Conservation (phyloP, 2,113 vertebrate species). For the Mesocricetus auratus region DNA sequence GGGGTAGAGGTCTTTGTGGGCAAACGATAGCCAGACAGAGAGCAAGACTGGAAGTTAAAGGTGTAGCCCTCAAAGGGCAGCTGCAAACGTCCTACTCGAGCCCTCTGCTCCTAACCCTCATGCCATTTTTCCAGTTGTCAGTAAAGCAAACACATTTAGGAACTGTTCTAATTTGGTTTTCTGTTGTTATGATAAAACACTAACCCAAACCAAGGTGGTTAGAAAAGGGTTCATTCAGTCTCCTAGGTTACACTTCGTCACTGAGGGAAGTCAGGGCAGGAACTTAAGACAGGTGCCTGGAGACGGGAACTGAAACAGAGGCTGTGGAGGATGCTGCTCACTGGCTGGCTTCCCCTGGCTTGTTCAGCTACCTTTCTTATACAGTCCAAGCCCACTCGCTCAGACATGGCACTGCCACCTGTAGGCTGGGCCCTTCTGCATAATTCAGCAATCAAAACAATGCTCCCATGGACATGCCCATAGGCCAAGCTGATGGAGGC, state of each 20-base stretch:
- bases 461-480: neutral
- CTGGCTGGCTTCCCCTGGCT: neutral
- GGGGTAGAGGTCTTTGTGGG: conserved; percentile 52
- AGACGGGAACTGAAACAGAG: neutral
- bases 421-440: no score
- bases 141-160: conserved; percentile 48
- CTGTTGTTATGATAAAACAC: neutral
- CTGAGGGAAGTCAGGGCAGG: neutral
- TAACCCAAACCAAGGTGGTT: neutral
- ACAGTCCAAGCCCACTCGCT: neutral
- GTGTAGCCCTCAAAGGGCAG: conserved; percentile 26
- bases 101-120: neutral
- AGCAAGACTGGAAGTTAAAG: conserved; percentile 44
- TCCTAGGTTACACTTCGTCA: neutral
- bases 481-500: neutral
- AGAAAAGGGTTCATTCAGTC: neutral
- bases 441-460: neutral
- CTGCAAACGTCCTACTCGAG: conserved; percentile 27
- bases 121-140: conserved; percentile 49
- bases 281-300: neutral
- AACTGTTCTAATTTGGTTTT: neutral
- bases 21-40: neutral
- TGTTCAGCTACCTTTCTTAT: neutral
- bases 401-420: no score
- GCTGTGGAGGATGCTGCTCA: no score